Base-by-base conservation (phyloP, 2,888 invertebrate genomes). In the Stenichneumon culpator region DNA sequence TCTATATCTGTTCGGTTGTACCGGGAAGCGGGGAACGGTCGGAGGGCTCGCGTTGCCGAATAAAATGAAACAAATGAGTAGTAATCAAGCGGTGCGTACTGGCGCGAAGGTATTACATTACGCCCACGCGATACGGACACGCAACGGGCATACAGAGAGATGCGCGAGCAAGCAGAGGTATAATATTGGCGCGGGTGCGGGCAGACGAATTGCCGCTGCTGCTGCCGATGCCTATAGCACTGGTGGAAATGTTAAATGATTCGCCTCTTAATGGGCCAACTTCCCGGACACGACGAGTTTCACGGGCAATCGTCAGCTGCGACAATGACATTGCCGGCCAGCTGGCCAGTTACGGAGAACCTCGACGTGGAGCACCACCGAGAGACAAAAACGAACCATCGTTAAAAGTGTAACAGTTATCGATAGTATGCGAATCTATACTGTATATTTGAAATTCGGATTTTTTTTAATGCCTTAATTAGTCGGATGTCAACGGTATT, bases 231-330 rank as follows among this genome's bases (percentile, higher is more conserved):
- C 87, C 87, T 89, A 89, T 90, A 89, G 88, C 90, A 88, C 87
- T 54, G 79, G 54, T 65, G 90, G 88, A 91, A 92, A 92, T 91
- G 91, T 92, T 92, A 92, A 90, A 90, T 90, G 91, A 88, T 87
- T 86, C 84, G 85, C 83, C 88, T 87, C 85, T 88, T 93, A 93
- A 93, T 93, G 86, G 91, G 84, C 89, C 90, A 89, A 92, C 93
- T 93, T 93, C 93, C 93, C 93, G 93, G 93, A 93, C 93, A 93
- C 91, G 90, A 86, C 92, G 93, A 93, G 92, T 93, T 92, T 93
- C 92, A 91, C 86, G 89, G 88, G 90, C 90, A 92, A 92, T 92
- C 91, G 90, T 90, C 89, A 88, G 86, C 83, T 84, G 87, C 91
- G 93, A 91, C 93, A 93, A 92, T 93, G 93, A 93, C 93, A 93